Conservation (phyloP, 1,140 invertebrate genomes). For the Zaprionus kolodkinae region DNA sequence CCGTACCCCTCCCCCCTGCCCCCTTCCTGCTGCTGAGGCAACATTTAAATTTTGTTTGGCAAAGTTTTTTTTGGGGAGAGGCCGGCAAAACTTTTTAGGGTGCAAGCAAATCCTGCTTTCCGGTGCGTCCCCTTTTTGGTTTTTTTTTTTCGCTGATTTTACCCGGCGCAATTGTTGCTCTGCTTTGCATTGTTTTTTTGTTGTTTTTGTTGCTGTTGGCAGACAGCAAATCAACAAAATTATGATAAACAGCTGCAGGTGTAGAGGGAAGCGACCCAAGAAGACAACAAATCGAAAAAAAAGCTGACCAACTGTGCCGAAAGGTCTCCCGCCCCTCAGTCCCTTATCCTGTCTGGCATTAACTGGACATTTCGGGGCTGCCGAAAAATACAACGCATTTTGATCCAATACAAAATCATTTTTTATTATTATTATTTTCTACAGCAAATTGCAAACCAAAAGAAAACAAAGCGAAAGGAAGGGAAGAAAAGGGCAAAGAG, state of each 20-base stretch:
- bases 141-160: conserved; percentile 57
- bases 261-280: conserved; percentile 50
- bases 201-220: conserved; percentile 66
- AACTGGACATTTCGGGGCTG: conserved; percentile 63
- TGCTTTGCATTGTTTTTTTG: conserved; percentile 59
- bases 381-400: conserved; percentile 25
- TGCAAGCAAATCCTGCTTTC: conserved; percentile 46
- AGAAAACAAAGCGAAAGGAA: conserved; percentile 38
- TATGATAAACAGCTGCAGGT: conserved; percentile 83
- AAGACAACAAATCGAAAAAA: conserved; percentile 49
- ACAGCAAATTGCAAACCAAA: conserved; percentile 36
- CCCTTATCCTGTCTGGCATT: conserved; percentile 38
- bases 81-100: conserved; percentile 20
- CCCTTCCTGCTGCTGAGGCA: not conserved
- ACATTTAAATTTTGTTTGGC: conserved; percentile 69
- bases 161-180: conserved; percentile 45
- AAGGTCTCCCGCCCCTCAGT: conserved; percentile 18
- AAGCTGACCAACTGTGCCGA: conserved; percentile 58
- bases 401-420: conserved; percentile 60
- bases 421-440: conserved; percentile 52
- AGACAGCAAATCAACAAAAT: conserved; percentile 83
- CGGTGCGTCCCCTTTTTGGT: conserved; percentile 44
- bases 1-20: no score
- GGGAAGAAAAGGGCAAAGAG: not conserved
- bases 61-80: conserved; percentile 45